Evolutionary conservation across 2,113 vertebrate genomes (phyloP).

Genomic region (Leucoraja erinaceus): DNA sequence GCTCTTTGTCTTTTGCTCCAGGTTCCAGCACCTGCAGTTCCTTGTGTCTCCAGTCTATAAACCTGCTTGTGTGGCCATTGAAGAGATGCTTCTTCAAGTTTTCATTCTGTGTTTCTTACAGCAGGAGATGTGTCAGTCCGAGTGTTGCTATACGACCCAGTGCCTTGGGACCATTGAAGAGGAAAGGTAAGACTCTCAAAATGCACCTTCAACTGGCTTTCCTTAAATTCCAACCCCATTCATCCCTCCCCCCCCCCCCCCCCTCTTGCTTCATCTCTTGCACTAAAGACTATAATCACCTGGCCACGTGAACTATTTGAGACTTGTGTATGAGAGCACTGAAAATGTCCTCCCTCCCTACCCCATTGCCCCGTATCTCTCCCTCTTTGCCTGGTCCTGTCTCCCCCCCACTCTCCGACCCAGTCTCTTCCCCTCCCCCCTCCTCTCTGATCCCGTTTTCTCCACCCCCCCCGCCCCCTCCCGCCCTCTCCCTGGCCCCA

Average conservation of each 20-base stretch:
- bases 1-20: too few species aligned
- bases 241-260: too few species aligned
- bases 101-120: constrained; percentile 19
- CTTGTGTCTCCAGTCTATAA: background rate
- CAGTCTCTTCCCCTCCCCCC: too few species aligned
- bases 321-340: too few species aligned
- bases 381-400: too few species aligned
- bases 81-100: background rate
- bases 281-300: too few species aligned
- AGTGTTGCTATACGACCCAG: constrained; percentile 54
- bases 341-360: background rate
- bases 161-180: constrained; percentile 55
- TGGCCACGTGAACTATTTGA: too few species aligned
- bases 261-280: too few species aligned
- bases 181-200: constrained; percentile 57
- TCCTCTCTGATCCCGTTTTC: background rate
- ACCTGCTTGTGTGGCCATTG: background rate
- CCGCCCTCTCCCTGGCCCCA: background rate
- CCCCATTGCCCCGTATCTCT: too few species aligned
- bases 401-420: too few species aligned
- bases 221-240: background rate
- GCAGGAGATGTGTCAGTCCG: constrained; percentile 54
- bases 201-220: background rate
- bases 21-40: too few species aligned
- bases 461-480: too few species aligned